These are phyloP conservation scores for Hydrolagus colliei DNA, from an alignment of 2,797 vertebrate species.

Conservation along the genomic window DNA sequence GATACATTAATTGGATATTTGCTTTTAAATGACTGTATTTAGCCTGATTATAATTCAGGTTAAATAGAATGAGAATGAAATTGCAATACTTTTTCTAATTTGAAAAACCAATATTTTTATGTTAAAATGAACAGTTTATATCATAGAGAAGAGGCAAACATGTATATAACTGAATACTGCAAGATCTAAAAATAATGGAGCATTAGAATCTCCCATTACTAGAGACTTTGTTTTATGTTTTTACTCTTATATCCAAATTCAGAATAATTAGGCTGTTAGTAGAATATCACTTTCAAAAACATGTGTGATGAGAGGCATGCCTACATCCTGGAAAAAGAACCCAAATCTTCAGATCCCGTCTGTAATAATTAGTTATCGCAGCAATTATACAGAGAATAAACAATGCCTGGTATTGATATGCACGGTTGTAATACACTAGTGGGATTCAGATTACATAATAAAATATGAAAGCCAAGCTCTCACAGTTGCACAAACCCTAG, in stretches of 20 bases:
- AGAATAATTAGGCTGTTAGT: not conserved
- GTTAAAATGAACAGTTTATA: no score
- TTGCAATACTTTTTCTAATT: no score
- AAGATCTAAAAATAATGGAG: not conserved
- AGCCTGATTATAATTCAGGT: no score
- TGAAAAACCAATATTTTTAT: no score
- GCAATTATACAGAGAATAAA: not conserved
- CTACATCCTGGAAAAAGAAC: not conserved
- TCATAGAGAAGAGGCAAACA: no score
- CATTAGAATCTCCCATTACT: not conserved
- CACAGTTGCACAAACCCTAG: not conserved
- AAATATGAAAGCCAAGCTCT: slow-evolving; percentile 4
- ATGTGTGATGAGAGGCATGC: not conserved
- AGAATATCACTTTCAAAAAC: not conserved
- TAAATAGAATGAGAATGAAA: no score
- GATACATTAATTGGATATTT: no score
- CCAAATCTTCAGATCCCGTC: not conserved
- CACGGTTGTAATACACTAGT: not conserved
- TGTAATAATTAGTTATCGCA: slow-evolving; percentile 8
- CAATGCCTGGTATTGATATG: not conserved
- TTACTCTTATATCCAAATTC: not conserved
- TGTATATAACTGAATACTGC: not conserved
- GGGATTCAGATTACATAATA: slow-evolving; percentile 2
- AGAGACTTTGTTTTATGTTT: not conserved
- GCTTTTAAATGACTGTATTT: no score